A percentile compares a stretch with the other conserved stretches of the same genome.
phyloP scores from a whole-genome alignment of 2,797 vertebrate species.

The Nyctalus aviator region DNA sequence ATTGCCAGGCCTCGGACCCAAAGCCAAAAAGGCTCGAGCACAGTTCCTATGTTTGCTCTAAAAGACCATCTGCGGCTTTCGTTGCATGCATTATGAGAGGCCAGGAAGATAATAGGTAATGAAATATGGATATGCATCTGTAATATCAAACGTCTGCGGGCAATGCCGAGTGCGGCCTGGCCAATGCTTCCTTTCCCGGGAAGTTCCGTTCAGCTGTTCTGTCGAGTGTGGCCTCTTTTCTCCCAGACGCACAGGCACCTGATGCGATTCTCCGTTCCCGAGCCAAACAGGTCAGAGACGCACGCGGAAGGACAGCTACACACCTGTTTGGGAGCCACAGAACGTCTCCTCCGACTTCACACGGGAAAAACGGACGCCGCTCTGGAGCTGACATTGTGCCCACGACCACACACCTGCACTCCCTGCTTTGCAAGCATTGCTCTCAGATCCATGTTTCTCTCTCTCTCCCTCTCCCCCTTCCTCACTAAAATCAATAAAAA shows the following conservation, averaged over 20 bases:
- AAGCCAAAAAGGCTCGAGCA: conserved; percentile 34
- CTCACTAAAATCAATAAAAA: no score
- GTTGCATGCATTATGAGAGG: conserved; percentile 17
- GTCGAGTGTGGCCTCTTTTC: background rate
- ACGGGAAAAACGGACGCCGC: background rate
- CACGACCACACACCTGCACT: no score
- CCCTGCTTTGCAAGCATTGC: no score
- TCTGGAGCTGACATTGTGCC: background rate
- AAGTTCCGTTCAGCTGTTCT: accelerated
- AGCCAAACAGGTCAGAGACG: background rate
- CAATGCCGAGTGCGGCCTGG: background rate
- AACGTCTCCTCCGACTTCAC: background rate
- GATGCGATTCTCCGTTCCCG: background rate
- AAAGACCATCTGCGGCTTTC: conserved; percentile 37
- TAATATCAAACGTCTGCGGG: background rate
- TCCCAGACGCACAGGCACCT: background rate
- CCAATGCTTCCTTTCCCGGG: background rate
- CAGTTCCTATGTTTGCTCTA: conserved; percentile 32
- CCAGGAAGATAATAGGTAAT: background rate
- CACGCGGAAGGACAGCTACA: background rate
- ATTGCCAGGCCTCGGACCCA: conserved; percentile 23
- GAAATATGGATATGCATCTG: conserved; percentile 44
- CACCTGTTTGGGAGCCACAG: no score
- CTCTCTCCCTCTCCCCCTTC: no score
- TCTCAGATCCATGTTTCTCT: no score